phyloP scores from a whole-genome alignment of 2,113 vertebrate genomes.

The Hyla sarda region DNA sequence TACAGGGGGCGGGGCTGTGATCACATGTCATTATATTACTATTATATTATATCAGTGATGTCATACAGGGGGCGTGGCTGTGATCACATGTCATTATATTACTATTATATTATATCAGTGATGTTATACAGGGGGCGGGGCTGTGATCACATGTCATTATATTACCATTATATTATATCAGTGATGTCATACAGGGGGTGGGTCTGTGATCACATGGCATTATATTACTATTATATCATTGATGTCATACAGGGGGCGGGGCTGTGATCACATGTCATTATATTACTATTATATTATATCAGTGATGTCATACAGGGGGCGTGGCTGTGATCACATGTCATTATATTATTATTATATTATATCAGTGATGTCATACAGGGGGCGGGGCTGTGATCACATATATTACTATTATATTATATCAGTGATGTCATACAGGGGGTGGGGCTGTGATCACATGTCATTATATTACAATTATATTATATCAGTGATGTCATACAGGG shows the following conservation, averaged over 20 bases:
- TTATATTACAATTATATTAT: no score
- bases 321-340: not conserved
- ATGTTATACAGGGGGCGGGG: not conserved
- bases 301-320: not conserved
- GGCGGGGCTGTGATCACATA: no score
- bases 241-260: not conserved
- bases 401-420: no score
- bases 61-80: not conserved
- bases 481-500: not conserved
- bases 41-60: not conserved
- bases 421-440: not conserved
- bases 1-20: not conserved
- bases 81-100: no score
- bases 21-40: no score
- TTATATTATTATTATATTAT: no score
- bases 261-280: not conserved
- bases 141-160: no score
- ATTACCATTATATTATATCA: no score
- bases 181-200: not conserved
- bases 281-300: no score
- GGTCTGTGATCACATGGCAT: not conserved
- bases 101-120: not conserved
- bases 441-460: not conserved
- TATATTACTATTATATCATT: no score
- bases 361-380: not conserved